These are phyloP conservation scores for Formica selysi DNA, from an alignment of 1,140 invertebrate genomes.

Conservation along the genomic window DNA sequence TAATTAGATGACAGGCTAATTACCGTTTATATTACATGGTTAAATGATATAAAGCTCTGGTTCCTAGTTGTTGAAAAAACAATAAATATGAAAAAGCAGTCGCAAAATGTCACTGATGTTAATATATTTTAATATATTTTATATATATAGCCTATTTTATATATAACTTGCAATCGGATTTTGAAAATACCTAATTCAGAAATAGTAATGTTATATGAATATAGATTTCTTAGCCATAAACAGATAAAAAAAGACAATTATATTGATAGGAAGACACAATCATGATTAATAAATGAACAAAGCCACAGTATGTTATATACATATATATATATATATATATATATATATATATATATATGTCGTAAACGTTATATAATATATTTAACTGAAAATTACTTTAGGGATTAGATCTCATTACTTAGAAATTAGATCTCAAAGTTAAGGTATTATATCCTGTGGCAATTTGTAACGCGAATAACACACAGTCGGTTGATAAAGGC, in stretches of 20 bases:
- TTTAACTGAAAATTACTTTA: constrained; percentile 1
- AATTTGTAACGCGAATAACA: neutral
- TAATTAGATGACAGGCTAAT: constrained; percentile 43
- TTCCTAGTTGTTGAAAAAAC: constrained; percentile 10
- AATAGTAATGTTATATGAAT: neutral
- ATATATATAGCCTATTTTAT: too few relatives aligned
- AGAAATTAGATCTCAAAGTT: neutral
- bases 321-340: too few relatives aligned
- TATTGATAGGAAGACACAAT: too few relatives aligned
- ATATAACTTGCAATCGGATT: neutral
- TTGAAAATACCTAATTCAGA: neutral
- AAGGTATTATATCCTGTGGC: neutral
- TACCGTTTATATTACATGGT: constrained; percentile 30
- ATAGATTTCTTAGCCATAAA: too few relatives aligned
- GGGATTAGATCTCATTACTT: neutral
- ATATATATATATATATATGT: too few relatives aligned
- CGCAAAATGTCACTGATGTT: neutral
- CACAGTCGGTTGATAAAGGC: neutral
- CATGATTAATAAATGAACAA: too few relatives aligned
- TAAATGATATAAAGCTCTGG: constrained; percentile 18
- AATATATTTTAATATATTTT: neutral
- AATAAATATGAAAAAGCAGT: neutral
- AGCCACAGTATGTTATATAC: too few relatives aligned
- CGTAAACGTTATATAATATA: neutral
- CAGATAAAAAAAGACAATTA: too few relatives aligned